phyloP scores from a whole-genome alignment of 2,888 invertebrate species.

The Ethmia dodecea region DNA sequence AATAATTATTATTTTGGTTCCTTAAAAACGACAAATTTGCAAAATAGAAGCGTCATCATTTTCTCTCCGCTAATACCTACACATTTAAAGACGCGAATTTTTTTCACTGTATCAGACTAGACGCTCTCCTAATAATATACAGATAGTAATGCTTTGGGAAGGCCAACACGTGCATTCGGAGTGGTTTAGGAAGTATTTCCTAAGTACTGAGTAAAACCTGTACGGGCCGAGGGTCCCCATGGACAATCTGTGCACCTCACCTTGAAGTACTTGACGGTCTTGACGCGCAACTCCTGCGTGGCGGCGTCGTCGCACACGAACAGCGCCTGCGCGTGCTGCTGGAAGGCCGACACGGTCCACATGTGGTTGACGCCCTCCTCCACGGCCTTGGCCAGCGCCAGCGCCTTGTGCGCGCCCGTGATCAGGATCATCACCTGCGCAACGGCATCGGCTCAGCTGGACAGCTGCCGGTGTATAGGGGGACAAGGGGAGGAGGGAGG shows the following conservation, averaged over 20 bases:
- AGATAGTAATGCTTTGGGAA: no score
- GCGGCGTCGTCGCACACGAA: slow-evolving; percentile 99
- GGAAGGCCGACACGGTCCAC: slow-evolving; percentile 99
- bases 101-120: no score
- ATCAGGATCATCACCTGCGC: slow-evolving; percentile 95
- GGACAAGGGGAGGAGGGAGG: neutral
- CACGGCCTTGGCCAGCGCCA: slow-evolving; percentile 97
- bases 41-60: no score
- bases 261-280: slow-evolving; percentile 99
- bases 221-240: no score
- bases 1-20: no score
- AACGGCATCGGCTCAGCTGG: neutral
- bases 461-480: neutral
- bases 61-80: no score
- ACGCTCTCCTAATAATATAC: no score
- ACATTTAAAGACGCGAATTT: no score
- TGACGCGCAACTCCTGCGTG: slow-evolving; percentile 96
- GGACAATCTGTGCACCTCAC: slow-evolving; percentile 53
- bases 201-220: no score
- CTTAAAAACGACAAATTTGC: no score
- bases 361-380: slow-evolving; percentile 99
- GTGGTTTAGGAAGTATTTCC: no score
- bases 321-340: slow-evolving; percentile 93
- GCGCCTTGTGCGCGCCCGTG: slow-evolving; percentile 96
- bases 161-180: no score